Conservation (phyloP, 2,888 invertebrate species). For the Rhopalosiphum nymphaeae region DNA sequence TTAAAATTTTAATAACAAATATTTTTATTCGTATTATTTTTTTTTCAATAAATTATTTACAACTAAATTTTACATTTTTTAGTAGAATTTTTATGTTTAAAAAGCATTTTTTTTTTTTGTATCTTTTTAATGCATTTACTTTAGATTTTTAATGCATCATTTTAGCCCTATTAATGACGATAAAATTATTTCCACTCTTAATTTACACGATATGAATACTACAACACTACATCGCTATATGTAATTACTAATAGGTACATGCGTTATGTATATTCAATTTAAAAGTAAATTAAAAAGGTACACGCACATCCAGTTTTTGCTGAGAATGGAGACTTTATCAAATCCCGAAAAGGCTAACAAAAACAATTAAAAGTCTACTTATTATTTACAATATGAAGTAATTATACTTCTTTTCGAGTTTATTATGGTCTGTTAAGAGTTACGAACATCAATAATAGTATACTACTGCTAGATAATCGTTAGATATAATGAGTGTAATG, state of each 20-base stretch:
- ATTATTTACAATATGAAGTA: background rate
- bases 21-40: too few species aligned
- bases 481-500: background rate
- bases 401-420: background rate
- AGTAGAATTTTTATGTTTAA: too few species aligned
- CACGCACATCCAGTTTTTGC: background rate
- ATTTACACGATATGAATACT: background rate
- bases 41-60: too few species aligned
- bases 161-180: background rate
- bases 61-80: too few species aligned
- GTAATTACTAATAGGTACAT: background rate
- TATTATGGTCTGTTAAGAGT: background rate
- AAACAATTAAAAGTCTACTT: background rate
- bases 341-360: background rate
- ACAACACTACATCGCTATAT: background rate
- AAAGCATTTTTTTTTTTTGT: too few species aligned
- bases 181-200: background rate
- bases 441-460: background rate
- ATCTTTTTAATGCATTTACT: too few species aligned
- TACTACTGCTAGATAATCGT: background rate
- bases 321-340: background rate
- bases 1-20: too few species aligned
- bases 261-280: background rate
- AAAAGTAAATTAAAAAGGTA: background rate
- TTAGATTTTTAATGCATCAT: too few species aligned